These are phyloP conservation scores for Pristis pectinata DNA, from an alignment of 2,797 vertebrate genomes.

Conservation along the genomic window DNA sequence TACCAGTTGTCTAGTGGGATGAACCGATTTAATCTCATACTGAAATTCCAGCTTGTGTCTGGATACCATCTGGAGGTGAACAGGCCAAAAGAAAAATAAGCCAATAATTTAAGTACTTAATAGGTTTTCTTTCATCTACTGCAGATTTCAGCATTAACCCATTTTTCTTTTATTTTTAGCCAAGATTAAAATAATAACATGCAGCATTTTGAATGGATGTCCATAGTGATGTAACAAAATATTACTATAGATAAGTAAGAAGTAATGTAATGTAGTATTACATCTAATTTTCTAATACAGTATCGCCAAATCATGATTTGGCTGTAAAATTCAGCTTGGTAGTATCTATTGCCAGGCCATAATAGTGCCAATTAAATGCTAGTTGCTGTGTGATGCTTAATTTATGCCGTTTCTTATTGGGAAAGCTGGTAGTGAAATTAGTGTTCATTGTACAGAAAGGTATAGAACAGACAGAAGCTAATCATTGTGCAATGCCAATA, in stretches of 20 bases:
- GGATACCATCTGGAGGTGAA: slow-evolving; percentile 30
- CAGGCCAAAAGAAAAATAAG: slow-evolving; percentile 30
- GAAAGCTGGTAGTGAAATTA: background rate
- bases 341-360: background rate
- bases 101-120: slow-evolving; percentile 31
- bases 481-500: background rate
- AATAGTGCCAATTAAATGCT: too few species aligned
- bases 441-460: background rate
- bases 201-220: background rate
- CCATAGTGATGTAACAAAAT: background rate
- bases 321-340: background rate
- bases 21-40: slow-evolving; percentile 21
- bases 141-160: background rate
- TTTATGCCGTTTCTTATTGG: background rate
- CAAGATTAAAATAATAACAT: slow-evolving; percentile 1
- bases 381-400: too few species aligned
- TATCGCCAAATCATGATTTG: background rate
- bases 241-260: background rate
- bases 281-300: background rate
- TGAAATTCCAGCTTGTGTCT: slow-evolving; percentile 31
- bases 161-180: slow-evolving; percentile 17
- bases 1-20: slow-evolving; percentile 18
- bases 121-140: slow-evolving; percentile 25
- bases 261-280: background rate
- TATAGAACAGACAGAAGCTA: background rate